These are phyloP conservation scores for Etia nguti DNA, from an alignment of 2,113 vertebrate genomes.

Conservation along the genomic window DNA sequence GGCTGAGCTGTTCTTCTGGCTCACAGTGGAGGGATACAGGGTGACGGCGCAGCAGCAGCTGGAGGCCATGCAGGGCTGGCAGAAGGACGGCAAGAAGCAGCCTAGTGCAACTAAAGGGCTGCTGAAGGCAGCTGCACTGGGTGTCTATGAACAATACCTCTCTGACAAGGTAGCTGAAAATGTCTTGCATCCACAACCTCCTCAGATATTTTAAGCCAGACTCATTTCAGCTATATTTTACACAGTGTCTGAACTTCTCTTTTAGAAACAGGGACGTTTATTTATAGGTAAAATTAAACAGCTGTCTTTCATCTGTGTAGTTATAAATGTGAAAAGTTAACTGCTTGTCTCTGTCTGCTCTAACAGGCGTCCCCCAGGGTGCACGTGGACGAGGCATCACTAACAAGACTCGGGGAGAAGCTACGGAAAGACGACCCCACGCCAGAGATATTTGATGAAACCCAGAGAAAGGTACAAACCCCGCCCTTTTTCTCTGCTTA, in stretches of 20 bases:
- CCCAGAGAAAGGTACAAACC: slow-evolving; percentile 96
- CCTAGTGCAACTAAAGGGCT: slow-evolving; percentile 90
- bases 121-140: slow-evolving; percentile 88
- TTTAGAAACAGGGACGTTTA: not conserved
- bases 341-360: not conserved
- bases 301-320: not conserved
- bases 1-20: slow-evolving; percentile 98
- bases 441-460: slow-evolving; percentile 96
- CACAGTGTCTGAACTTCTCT: not conserved
- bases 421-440: slow-evolving; percentile 93
- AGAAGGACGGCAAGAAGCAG: slow-evolving; percentile 88
- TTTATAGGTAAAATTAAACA: not conserved
- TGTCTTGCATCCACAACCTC: not conserved
- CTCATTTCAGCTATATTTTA: not conserved
- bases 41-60: slow-evolving; percentile 97
- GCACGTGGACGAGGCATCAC: slow-evolving; percentile 84
- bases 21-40: slow-evolving; percentile 97
- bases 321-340: not conserved
- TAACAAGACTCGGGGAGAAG: slow-evolving; percentile 85
- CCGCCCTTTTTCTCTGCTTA: accelerated
- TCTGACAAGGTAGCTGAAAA: slow-evolving; percentile 78
- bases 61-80: slow-evolving; percentile 83
- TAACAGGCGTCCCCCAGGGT: slow-evolving; percentile 93
- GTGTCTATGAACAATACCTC: slow-evolving; percentile 97
- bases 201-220: not conserved